phyloP scores from a whole-genome alignment of 2,797 vertebrate genomes.

The Chaetodon trifasciatus region DNA sequence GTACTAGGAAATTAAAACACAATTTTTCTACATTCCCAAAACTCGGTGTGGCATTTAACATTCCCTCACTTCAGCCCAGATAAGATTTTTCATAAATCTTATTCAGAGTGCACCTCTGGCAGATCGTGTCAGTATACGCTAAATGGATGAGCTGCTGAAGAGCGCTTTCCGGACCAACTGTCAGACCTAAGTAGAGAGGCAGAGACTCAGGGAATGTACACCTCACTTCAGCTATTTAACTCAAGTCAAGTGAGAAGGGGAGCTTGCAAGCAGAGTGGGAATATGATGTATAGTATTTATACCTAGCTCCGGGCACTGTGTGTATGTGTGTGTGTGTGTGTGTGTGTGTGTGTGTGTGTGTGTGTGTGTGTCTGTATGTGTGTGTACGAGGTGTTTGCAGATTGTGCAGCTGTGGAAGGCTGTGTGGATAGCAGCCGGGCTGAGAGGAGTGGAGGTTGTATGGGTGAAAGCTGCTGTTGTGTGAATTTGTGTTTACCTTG shows the following conservation, averaged over 20 bases:
- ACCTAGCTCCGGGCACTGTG: constrained; percentile 66
- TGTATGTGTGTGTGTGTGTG: constrained; percentile 36
- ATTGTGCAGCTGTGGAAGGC: constrained; percentile 80
- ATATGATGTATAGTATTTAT: constrained; percentile 83
- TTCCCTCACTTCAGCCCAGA: constrained; percentile 55
- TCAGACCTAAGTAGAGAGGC: constrained; percentile 70
- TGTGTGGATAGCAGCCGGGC: constrained; percentile 71
- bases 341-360: constrained; percentile 38
- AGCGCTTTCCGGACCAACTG: constrained; percentile 77
- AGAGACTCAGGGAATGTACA: constrained; percentile 66
- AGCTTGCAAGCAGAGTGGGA: constrained; percentile 75
- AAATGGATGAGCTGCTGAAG: constrained; percentile 81
- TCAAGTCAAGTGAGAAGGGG: constrained; percentile 76
- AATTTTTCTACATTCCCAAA: constrained; percentile 13
- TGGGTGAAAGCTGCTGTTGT: constrained; percentile 82
- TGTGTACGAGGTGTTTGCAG: constrained; percentile 65
- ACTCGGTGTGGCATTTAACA: constrained; percentile 49
- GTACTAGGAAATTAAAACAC: constrained; percentile 5
- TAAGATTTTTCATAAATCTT: constrained; percentile 73
- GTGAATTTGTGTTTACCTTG: constrained; percentile 75
- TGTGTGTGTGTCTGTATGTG: constrained; percentile 36
- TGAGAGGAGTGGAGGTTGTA: constrained; percentile 56
- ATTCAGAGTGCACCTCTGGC: constrained; percentile 72
- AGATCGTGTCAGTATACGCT: constrained; percentile 64
- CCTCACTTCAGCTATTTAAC: constrained; percentile 79